Percentiles rank a stretch among this genome's conserved stretches.
Evolutionary conservation across 2,888 invertebrate species (phyloP).

Genomic region (Mesorhabditis sp.): DNA sequence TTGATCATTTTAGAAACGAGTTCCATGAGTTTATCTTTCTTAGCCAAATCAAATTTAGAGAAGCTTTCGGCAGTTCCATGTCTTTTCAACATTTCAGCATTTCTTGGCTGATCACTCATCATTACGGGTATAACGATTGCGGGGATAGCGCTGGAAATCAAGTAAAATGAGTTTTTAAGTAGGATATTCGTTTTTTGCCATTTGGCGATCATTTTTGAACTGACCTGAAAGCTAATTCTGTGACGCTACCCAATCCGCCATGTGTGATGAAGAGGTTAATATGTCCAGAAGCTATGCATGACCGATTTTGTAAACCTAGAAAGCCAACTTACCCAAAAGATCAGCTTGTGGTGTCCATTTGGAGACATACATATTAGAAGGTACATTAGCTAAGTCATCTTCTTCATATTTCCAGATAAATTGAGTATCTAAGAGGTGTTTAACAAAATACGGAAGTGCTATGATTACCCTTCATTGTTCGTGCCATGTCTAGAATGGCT

Average conservation of each 20-base stretch:
- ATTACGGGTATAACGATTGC: not conserved
- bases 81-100: slow-evolving; percentile 1
- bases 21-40: not conserved
- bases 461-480: not conserved
- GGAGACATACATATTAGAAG: not conserved
- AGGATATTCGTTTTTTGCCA: not conserved
- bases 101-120: not conserved
- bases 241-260: not conserved
- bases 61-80: not conserved
- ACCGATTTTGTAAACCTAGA: not conserved
- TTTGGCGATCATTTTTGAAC: not conserved
- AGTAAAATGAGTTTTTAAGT: not conserved
- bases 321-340: not conserved
- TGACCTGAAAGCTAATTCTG: slow-evolving; percentile 1
- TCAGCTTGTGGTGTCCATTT: slow-evolving; percentile 2
- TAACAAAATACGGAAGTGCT: not conserved
- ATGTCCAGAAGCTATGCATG: not conserved
- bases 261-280: not conserved
- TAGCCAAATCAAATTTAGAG: not conserved
- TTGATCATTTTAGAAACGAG: not conserved
- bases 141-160: slow-evolving; percentile 1
- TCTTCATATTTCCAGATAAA: slow-evolving; percentile 5
- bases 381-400: not conserved
- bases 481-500: not conserved
- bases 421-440: not conserved